Conservation (phyloP, 2,888 invertebrate genomes). For the Tetramorium bicarinatum region DNA sequence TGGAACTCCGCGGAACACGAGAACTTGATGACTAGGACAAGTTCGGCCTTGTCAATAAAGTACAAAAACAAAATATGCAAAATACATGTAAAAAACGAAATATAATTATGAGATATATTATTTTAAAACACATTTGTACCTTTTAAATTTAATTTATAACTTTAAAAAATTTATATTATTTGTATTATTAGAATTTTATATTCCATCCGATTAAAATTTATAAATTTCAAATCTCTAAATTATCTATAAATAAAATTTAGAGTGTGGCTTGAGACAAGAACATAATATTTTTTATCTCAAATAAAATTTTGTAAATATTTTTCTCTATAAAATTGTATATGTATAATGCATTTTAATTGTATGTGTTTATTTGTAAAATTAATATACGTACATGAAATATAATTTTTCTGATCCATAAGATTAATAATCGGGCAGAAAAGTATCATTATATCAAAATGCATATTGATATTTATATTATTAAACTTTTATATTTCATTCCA, state of each 20-base stretch:
- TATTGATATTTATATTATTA: background rate
- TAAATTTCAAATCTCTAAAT: background rate
- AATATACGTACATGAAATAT: background rate
- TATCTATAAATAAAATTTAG: background rate
- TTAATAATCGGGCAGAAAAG: conserved; percentile 20
- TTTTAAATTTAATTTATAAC: too few relatives aligned
- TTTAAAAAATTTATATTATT: conserved; percentile 9
- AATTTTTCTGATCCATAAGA: background rate
- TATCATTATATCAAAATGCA: background rate
- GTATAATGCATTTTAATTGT: background rate
- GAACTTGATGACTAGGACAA: conserved; percentile 63
- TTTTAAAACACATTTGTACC: background rate
- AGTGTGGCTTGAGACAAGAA: background rate
- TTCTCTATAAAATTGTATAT: background rate
- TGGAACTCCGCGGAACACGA: conserved; percentile 43
- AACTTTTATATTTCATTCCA: too few relatives aligned
- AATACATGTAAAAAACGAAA: background rate
- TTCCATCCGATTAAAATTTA: background rate
- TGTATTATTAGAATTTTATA: background rate
- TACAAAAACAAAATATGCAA: background rate
- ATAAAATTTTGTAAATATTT: background rate
- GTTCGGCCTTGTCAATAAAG: conserved; percentile 27
- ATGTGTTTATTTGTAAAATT: background rate
- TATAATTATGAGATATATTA: background rate
- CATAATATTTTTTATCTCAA: background rate